Percentiles rank a stretch among this genome's conserved stretches.
Evolutionary conservation across 2,797 vertebrate genomes (phyloP).

Genomic region (Hapalemur alaotrensis): DNA sequence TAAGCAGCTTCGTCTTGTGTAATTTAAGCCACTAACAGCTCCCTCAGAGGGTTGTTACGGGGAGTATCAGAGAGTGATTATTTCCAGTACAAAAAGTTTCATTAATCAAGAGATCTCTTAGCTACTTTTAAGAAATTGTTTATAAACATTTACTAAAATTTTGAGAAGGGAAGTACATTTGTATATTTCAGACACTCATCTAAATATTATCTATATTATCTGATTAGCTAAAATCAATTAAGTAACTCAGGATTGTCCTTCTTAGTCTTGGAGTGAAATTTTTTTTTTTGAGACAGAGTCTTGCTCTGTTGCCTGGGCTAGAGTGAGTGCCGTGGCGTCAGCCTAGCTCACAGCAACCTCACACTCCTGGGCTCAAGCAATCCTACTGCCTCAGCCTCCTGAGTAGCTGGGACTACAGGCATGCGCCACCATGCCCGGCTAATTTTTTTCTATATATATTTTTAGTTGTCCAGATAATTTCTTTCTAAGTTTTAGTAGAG

Average conservation of each 20-base stretch:
- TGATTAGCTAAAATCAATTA: not conserved
- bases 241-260: not conserved
- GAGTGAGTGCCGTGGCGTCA: too few species aligned
- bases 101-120: not conserved
- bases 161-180: not conserved
- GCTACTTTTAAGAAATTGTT: not conserved
- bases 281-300: not conserved
- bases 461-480: too few species aligned
- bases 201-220: not conserved
- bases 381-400: too few species aligned
- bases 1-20: not conserved
- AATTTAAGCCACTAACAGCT: not conserved
- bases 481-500: too few species aligned
- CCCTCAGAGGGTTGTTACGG: not conserved
- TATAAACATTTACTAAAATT: conserved; percentile 13
- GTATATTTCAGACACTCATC: not conserved
- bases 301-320: too few species aligned
- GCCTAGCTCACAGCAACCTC: too few species aligned
- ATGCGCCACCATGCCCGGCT: too few species aligned
- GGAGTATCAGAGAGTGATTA: not conserved
- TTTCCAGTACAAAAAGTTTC: not conserved
- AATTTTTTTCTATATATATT: too few species aligned
- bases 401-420: too few species aligned
- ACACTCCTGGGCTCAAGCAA: too few species aligned
- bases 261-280: not conserved